Evolutionary conservation across 2,113 vertebrate species (phyloP), one percentile per base, ranked within the genome.

Genomic region (Oncorhynchus masou): DNA sequence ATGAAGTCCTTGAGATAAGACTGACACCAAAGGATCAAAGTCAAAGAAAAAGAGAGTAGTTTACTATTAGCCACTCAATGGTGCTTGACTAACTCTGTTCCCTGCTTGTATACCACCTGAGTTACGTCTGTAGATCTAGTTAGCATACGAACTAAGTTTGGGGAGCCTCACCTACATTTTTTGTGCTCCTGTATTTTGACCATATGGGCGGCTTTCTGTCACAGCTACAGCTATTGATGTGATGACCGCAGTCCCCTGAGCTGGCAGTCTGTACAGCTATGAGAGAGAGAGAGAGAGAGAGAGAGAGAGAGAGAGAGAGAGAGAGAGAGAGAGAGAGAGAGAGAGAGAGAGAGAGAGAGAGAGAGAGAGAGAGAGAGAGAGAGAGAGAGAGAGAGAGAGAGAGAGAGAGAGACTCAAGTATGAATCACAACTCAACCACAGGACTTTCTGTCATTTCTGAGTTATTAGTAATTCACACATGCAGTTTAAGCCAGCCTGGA

Each of bases 1-100:
- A 84, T 84, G 75, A 79, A 68, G 57, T 78, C 31, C 57, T 49
- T 15, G 25, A 49, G 80, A 86, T 82, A 82, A 74, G 60, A 39
- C 15, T 77, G 81, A 79, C 76, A 80, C 78, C 77, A 51, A 60
- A 24, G 67, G 59, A 71, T 70, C 49, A 76, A 75, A 51, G 74
- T 68, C 51, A 64, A 24, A 54, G 66, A 68, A 2, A 39, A 39
- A 12, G 59, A 11, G 51, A 39, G 16, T 54, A n/a, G 66, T 70
- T 64, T 60, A 13, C n/a, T 5, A 12, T 68, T 73, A 24, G 60
- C 39, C 49, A 22, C 49, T 54, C 49, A 16, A 13, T 54, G 51
- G 25, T 6, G 6, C n/a, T 62, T 62, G 24, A 22, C 59, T n/a
- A 8, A 62, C 39, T 45, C 9, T 45, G 9, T 39, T 11, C 12